These are phyloP conservation scores for Ceramica pisi DNA, from an alignment of 2,888 invertebrate genomes.

Conservation along the genomic window DNA sequence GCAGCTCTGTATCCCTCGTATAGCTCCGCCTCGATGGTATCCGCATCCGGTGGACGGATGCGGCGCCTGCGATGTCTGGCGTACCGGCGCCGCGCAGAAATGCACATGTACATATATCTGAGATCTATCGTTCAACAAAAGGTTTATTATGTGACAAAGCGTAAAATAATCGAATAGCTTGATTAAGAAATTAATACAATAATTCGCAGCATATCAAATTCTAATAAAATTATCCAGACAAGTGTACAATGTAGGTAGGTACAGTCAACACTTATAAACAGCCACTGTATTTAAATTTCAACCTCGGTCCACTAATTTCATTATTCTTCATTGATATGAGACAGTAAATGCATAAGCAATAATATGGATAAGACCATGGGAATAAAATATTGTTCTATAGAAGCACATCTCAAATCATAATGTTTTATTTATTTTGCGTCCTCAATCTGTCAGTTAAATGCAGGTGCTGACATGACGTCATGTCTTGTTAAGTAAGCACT, in stretches of 20 bases:
- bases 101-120: too few species aligned
- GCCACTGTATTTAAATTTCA: slow-evolving; percentile 57
- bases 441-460: slow-evolving; percentile 30
- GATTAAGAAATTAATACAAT: neutral
- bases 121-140: neutral
- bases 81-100: too few species aligned
- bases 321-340: slow-evolving; percentile 65
- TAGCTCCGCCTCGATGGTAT: too few species aligned
- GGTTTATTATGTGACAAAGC: neutral
- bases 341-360: slow-evolving; percentile 57
- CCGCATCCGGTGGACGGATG: too few species aligned
- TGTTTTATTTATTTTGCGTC: slow-evolving; percentile 75
- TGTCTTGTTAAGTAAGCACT: neutral
- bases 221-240: slow-evolving; percentile 12
- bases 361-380: slow-evolving; percentile 67
- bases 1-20: too few species aligned
- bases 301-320: slow-evolving; percentile 71
- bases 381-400: slow-evolving; percentile 68
- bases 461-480: slow-evolving; percentile 42
- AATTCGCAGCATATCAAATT: neutral
- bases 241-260: slow-evolving; percentile 1
- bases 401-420: slow-evolving; percentile 64
- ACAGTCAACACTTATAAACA: slow-evolving; percentile 9
- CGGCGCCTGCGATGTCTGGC: too few species aligned
- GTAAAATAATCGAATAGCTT: neutral